These are phyloP conservation scores for Rhinoraja longicauda DNA, from an alignment of 2,797 vertebrate species.

Conservation along the genomic window DNA sequence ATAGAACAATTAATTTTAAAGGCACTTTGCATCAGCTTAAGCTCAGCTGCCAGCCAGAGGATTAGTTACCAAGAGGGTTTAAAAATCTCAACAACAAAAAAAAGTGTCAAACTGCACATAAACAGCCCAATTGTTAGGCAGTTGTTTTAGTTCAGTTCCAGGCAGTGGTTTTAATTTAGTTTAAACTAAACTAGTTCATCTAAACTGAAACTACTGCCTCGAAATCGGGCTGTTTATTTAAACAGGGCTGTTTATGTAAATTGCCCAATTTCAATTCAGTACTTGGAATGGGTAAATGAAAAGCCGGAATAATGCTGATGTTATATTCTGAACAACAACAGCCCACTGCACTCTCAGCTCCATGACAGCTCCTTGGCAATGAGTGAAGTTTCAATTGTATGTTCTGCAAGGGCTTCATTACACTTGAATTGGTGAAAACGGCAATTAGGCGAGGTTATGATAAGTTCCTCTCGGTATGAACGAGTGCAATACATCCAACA, in stretches of 20 bases:
- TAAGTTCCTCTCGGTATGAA: background rate
- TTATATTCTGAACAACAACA: background rate
- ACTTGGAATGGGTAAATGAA: background rate
- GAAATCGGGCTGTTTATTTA: too few species aligned
- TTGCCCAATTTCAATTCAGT: background rate
- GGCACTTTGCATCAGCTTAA: background rate
- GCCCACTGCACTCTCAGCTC: background rate
- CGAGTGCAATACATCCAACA: background rate
- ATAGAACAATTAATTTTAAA: background rate
- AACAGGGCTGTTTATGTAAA: background rate
- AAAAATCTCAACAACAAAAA: background rate
- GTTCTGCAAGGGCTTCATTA: background rate
- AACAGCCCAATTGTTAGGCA: too few species aligned
- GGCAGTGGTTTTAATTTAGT: too few species aligned
- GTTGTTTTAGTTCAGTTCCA: too few species aligned
- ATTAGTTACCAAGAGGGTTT: background rate
- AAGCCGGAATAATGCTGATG: background rate
- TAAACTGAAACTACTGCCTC: too few species aligned
- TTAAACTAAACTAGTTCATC: too few species aligned
- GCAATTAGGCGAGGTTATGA: background rate
- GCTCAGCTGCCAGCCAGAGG: background rate
- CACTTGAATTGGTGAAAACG: background rate
- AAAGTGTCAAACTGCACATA: background rate
- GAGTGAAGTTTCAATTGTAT: background rate
- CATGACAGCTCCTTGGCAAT: conserved; percentile 2